Evolutionary conservation across 2,113 vertebrate species (phyloP).

Genomic region (Thymallus thymallus): DNA sequence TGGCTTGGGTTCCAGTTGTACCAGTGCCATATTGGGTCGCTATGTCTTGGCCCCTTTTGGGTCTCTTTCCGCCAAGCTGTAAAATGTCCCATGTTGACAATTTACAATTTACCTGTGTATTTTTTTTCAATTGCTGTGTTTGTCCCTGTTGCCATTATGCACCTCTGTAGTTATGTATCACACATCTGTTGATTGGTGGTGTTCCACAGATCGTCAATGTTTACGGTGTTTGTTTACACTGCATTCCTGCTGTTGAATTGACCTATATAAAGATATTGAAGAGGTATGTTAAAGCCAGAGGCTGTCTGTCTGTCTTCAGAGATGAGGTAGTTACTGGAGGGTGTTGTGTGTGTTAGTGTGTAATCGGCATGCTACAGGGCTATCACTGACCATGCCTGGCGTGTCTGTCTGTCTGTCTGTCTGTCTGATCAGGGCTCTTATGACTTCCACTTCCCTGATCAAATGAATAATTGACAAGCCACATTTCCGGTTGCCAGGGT

Average conservation of each 20-base stretch:
- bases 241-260: not conserved
- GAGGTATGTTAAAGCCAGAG: too few species aligned
- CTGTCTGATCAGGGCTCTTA: not conserved
- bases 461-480: not conserved
- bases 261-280: not conserved
- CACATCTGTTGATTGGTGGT: not conserved
- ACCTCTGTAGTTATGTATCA: not conserved
- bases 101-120: too few species aligned
- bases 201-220: not conserved
- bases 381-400: not conserved
- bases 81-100: too few species aligned
- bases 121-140: too few species aligned
- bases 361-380: too few species aligned
- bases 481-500: constrained; percentile 1
- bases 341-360: too few species aligned
- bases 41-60: too few species aligned
- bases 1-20: not conserved
- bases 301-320: too few species aligned
- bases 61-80: too few species aligned
- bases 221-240: not conserved
- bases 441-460: not conserved
- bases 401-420: not conserved
- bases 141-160: not conserved
- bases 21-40: not conserved
- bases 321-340: too few species aligned